Evolutionary conservation across 2,797 vertebrate species (phyloP).

Genomic region (Sitta carolinensis): DNA sequence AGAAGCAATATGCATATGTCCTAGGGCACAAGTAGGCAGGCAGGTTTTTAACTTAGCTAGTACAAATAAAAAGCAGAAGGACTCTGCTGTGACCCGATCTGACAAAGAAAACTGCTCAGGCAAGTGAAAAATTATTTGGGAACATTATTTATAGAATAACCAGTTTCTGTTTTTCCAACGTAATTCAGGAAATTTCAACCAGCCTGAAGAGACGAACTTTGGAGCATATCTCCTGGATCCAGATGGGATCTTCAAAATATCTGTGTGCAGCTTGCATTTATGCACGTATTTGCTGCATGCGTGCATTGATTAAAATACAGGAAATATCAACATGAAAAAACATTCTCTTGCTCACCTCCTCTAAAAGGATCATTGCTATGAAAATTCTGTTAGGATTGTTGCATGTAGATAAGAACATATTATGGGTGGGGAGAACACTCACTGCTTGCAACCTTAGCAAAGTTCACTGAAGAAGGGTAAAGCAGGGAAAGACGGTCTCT

Average conservation of each 20-base stretch:
- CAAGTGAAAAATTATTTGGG: neutral
- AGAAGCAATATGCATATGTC: neutral
- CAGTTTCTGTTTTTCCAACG: neutral
- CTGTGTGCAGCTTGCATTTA: neutral
- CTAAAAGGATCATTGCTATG: neutral
- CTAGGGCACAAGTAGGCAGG: neutral
- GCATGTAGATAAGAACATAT: accelerated
- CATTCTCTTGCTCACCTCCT: neutral
- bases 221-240: neutral
- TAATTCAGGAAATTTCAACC: neutral
- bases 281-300: neutral
- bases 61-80: neutral
- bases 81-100: neutral
- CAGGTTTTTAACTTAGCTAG: neutral
- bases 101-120: neutral
- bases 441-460: neutral
- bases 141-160: neutral
- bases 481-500: neutral
- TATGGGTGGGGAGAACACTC: neutral
- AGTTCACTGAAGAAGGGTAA: neutral
- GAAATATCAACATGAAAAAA: neutral
- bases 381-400: neutral
- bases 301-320: neutral
- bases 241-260: neutral
- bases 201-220: neutral